These are phyloP conservation scores for Calameuta idolon DNA, from an alignment of 2,888 invertebrate species.

Conservation along the genomic window DNA sequence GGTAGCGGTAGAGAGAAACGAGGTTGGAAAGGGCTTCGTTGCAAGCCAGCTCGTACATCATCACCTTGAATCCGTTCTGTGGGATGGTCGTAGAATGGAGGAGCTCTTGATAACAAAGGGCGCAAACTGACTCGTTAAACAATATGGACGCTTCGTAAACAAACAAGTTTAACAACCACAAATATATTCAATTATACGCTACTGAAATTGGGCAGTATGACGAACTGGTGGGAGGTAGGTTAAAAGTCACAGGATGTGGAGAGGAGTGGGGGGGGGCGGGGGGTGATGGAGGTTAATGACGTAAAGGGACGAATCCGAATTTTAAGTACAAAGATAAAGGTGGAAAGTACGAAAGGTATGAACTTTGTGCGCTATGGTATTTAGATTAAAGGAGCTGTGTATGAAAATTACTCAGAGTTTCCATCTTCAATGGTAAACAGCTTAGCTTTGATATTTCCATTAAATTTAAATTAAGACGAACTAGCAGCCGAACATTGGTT, in stretches of 20 bases:
- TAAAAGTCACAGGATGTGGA: neutral
- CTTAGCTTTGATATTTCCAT: neutral
- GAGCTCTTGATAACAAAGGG: slow-evolving; percentile 48
- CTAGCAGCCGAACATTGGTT: neutral
- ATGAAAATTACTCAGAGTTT: neutral
- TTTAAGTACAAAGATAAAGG: neutral
- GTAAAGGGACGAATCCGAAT: neutral
- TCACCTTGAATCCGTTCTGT: slow-evolving; percentile 41
- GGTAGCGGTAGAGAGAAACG: slow-evolving; percentile 37
- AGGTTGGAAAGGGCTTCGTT: slow-evolving; percentile 42
- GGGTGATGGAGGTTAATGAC: neutral
- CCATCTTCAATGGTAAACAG: neutral
- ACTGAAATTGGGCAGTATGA: neutral
- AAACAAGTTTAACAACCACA: neutral
- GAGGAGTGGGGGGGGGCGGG: no score
- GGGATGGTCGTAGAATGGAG: slow-evolving; percentile 47
- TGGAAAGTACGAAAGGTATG: neutral
- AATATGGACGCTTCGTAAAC: slow-evolving; percentile 7
- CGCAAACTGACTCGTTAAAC: slow-evolving; percentile 3
- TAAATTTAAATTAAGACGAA: neutral
- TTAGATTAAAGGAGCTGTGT: neutral
- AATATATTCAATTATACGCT: slow-evolving; percentile 4
- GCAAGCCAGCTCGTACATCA: slow-evolving; percentile 50
- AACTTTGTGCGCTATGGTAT: neutral
- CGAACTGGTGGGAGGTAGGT: neutral